Evolutionary conservation across 1,140 invertebrate species (phyloP), one percentile per base, ranked within the genome.

Genomic region (Heliconius hermathena): DNA sequence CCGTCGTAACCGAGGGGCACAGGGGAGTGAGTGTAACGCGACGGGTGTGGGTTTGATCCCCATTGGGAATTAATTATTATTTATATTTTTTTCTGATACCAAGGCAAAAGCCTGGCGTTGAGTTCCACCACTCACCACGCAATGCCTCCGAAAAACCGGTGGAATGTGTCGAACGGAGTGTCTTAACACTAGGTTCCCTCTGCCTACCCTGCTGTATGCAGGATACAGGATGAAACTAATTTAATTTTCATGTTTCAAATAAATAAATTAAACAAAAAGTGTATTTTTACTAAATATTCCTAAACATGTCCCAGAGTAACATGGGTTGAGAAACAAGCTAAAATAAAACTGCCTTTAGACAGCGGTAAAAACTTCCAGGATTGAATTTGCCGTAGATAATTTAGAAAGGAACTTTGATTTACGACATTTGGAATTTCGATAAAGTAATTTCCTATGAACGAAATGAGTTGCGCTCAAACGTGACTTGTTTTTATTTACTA

Each of bases 371-470:
- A 78, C 52, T 72, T 81, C 60, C 74, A 54, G 71, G 80, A 78
- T 81, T 81, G 80, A 81, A 81, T 81, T 81, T 73, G 70, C 36
- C 71, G 22, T 46, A 74, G 46, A 78, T 81, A 78, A 81, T 77
- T 81, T 71, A 54, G 73, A 57, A 18, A 52, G 73, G 70, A 78
- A 81, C 80, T 78, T 73, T 81, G 73, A 81, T 81, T 81, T 81
- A 81, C 76, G 80, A 74, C 74, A 71, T 71, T 81, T 81, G 76
- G 46, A 77, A 77, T 81, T 81, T 81, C 60, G 75, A 74, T 81
- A 81, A 81, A 73, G 60, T 70, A 77, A 81, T 81, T 81, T 66
- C 74, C 75, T 66, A 74, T 80, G 36, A 72, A 46, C 52, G 54
- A 80, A 80, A 80, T 60, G 38, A 76, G 73, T 80, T 80, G 60